Conservation (phyloP, 2,113 vertebrate species). For the Accipiter virgatus region DNA sequence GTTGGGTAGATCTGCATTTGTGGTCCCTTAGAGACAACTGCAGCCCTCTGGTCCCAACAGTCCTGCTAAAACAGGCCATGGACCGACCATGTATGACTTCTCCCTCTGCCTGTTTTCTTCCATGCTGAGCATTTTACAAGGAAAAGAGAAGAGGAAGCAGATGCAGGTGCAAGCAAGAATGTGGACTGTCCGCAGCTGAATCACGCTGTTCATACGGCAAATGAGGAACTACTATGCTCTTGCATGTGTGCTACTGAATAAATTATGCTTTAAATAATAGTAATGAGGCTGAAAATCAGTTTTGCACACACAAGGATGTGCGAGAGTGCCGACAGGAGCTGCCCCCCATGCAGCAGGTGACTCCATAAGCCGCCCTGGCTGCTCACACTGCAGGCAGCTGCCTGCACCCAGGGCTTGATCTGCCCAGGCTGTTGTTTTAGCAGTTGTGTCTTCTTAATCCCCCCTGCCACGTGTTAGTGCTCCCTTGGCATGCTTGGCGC, state of each 20-base stretch:
- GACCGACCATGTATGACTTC: rapidly evolving
- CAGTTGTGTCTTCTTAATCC: constrained; percentile 43
- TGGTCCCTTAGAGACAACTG: background rate
- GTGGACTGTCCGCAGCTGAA: background rate
- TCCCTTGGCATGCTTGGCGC: background rate
- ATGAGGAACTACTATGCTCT: background rate
- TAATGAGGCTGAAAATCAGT: background rate
- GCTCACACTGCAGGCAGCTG: constrained; percentile 35
- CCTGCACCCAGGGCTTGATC: constrained; percentile 1
- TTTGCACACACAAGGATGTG: background rate
- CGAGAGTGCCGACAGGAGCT: background rate
- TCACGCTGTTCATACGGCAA: background rate
- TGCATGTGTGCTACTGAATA: background rate
- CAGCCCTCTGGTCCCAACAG: background rate
- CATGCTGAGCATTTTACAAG: background rate
- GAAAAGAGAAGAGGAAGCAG: background rate
- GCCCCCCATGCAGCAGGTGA: constrained; percentile 42
- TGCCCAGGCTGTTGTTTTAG: background rate
- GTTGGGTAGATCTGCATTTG: background rate
- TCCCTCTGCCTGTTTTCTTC: background rate
- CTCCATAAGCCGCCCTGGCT: background rate
- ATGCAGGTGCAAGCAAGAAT: background rate
- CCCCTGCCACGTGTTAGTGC: background rate
- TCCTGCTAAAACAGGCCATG: background rate
- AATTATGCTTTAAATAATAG: background rate